phyloP scores from a whole-genome alignment of 2,113 vertebrate species.

The Oncorhynchus mykiss region DNA sequence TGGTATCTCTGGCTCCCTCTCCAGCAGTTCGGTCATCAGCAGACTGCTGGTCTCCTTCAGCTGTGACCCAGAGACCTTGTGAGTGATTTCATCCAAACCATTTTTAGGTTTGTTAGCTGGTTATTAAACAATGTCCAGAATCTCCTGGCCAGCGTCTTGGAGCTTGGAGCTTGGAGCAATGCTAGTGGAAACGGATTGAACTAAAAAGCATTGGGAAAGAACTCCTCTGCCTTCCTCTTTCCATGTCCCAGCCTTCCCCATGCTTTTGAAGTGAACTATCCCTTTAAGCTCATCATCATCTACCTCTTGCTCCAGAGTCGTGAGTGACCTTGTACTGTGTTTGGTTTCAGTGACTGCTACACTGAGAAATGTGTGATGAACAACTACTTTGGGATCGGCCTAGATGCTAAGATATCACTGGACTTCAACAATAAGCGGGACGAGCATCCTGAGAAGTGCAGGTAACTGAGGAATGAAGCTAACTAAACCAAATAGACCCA shows the following conservation, averaged over 20 bases:
- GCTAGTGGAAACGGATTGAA: too few relatives aligned
- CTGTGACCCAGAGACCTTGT: constrained; percentile 92
- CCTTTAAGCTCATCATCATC: not conserved
- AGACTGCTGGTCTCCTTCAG: constrained; percentile 85
- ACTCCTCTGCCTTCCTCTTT: too few relatives aligned
- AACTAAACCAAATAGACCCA: too few relatives aligned
- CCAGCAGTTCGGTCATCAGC: constrained; percentile 89
- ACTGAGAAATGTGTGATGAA: constrained; percentile 96
- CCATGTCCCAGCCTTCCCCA: too few relatives aligned
- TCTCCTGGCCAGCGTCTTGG: too few relatives aligned
- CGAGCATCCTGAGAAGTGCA: too few relatives aligned
- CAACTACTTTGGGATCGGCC: constrained; percentile 93
- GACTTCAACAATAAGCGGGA: constrained; percentile 95
- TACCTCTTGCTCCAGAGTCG: not conserved
- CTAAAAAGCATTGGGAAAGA: too few relatives aligned
- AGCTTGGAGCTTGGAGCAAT: too few relatives aligned
- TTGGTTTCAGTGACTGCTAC: constrained; percentile 80
- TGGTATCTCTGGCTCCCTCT: constrained; percentile 86
- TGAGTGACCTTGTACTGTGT: not conserved
- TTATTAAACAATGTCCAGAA: too few relatives aligned
- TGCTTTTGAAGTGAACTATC: too few relatives aligned
- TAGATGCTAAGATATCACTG: constrained; percentile 93
- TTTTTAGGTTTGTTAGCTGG: too few relatives aligned
- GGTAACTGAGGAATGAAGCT: too few relatives aligned
- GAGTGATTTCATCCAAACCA: constrained; percentile 56